A percentile compares a stretch with the other conserved stretches of the same genome.
Evolutionary conservation across 1,140 invertebrate species (phyloP).

Genomic region (Micrasema longulum): DNA sequence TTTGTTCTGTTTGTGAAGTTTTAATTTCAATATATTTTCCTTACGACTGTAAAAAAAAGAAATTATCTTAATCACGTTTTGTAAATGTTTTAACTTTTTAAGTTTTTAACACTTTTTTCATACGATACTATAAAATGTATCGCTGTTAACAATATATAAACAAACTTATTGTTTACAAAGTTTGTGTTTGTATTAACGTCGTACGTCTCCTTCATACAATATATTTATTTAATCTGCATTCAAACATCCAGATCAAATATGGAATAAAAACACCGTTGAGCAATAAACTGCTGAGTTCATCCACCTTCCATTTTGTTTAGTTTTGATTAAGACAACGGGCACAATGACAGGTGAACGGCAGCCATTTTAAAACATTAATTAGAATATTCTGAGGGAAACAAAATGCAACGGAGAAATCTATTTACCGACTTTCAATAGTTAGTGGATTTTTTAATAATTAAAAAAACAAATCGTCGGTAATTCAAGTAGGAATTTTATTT

Average conservation of each 20-base stretch:
- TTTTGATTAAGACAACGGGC: slow-evolving; percentile 11
- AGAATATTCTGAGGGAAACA: slow-evolving; percentile 2
- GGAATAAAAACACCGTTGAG: slow-evolving; percentile 30
- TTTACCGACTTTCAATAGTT: not conserved
- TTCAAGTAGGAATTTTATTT: not conserved
- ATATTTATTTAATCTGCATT: not conserved
- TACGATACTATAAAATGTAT: too few relatives aligned
- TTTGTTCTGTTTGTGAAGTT: too few relatives aligned
- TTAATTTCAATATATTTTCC: too few relatives aligned
- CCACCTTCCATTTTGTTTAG: slow-evolving; percentile 39
- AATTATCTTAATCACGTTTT: too few relatives aligned
- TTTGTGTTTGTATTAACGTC: not conserved
- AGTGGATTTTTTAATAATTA: not conserved
- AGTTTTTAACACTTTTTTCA: too few relatives aligned
- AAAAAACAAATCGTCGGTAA: not conserved
- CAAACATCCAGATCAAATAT: slow-evolving; percentile 44
- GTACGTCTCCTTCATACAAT: not conserved
- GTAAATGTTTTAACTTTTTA: too few relatives aligned
- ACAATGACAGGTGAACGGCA: slow-evolving; percentile 10
- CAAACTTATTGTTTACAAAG: too few relatives aligned
- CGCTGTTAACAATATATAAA: not conserved
- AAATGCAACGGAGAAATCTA: not conserved
- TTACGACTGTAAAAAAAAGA: too few relatives aligned
- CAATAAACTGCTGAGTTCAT: slow-evolving; percentile 42
- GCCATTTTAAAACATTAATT: slow-evolving; percentile 10